These are phyloP conservation scores for Taenaris catops DNA, from an alignment of 2,888 invertebrate species.

Conservation along the genomic window DNA sequence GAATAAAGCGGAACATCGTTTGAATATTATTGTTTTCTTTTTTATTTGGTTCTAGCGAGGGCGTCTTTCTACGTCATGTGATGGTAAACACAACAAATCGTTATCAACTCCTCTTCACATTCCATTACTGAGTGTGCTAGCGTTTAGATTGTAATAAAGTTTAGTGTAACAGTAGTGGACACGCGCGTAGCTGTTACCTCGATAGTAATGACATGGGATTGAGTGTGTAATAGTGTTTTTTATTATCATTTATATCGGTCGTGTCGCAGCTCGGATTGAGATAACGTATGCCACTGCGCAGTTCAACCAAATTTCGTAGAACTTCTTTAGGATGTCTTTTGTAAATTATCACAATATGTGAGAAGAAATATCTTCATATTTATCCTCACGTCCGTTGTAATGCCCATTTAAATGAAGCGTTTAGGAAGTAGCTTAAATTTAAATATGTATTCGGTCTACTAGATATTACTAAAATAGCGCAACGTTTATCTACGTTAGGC, in stretches of 20 bases:
- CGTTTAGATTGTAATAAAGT: constrained; percentile 7
- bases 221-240: constrained; percentile 38
- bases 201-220: constrained; percentile 18
- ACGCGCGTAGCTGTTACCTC: constrained; percentile 11
- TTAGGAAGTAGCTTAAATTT: too few relatives aligned
- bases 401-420: too few relatives aligned
- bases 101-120: constrained; percentile 6
- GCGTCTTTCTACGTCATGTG: constrained; percentile 9
- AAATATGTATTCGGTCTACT: too few relatives aligned
- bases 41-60: constrained; percentile 2
- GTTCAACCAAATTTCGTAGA: constrained; percentile 39
- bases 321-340: constrained; percentile 10
- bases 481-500: too few relatives aligned
- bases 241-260: constrained; percentile 62
- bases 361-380: too few relatives aligned
- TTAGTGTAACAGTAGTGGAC: constrained; percentile 14
- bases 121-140: constrained; percentile 20
- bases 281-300: constrained; percentile 65
- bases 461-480: too few relatives aligned
- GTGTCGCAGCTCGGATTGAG: constrained; percentile 51
- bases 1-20: constrained; percentile 1
- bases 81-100: constrained; percentile 6
- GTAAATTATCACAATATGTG: too few relatives aligned
- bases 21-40: constrained; percentile 2
- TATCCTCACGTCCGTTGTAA: too few relatives aligned